A percentile compares a stretch with the other conserved stretches of the same genome.
Evolutionary conservation across 2,113 vertebrate species (phyloP).

Genomic region (Brienomyrus brachyistius): DNA sequence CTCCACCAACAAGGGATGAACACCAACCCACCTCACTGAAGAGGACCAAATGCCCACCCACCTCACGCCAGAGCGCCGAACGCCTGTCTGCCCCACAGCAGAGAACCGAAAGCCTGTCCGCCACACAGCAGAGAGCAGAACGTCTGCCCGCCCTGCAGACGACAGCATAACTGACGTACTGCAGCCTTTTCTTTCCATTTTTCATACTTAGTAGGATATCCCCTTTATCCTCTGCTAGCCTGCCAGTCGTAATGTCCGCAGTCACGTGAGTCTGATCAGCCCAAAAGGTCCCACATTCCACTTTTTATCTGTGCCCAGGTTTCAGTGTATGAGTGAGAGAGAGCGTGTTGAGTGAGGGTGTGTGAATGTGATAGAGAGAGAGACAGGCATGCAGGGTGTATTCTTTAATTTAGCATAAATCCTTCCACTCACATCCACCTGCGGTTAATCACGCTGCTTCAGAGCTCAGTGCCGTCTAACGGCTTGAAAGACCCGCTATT

Average conservation of each 20-base stretch:
- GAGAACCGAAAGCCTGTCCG: no score
- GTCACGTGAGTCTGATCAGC: background rate
- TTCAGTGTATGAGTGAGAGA: background rate
- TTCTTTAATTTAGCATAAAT: background rate
- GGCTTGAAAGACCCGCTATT: background rate
- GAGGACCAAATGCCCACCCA: background rate
- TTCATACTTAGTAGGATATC: background rate
- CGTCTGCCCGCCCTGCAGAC: background rate
- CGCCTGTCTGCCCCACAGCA: background rate
- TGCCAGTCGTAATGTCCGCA: background rate
- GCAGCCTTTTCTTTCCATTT: background rate
- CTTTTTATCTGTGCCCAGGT: background rate
- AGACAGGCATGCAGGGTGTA: background rate
- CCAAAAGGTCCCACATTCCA: background rate
- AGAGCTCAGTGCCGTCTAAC: background rate
- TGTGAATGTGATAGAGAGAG: background rate
- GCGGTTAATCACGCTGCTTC: background rate
- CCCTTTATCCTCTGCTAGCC: background rate
- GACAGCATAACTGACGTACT: background rate
- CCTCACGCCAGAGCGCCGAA: background rate
- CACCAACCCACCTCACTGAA: no score
- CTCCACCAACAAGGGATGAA: no score
- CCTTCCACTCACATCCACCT: background rate
- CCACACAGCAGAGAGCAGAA: no score
- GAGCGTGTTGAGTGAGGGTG: background rate